Base-by-base conservation (phyloP, 2,797 vertebrate genomes). In the Sphenopsis melanotis region DNA sequence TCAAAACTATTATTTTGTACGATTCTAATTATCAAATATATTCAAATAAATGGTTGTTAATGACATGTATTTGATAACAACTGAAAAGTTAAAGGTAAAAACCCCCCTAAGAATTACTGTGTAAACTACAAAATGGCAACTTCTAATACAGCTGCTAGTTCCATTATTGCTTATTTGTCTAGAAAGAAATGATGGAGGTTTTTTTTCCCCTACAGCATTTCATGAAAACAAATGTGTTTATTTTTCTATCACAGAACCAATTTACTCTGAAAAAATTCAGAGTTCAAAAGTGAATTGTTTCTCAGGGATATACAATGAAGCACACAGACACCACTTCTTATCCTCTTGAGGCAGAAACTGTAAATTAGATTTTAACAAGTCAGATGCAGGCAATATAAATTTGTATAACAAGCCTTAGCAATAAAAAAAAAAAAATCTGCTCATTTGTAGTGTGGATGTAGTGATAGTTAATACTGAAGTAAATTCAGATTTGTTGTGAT, bases 361-460 rank as follows among this genome's bases (percentile, higher is more conserved):
- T 95, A 97, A 96, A 97, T 97, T 96, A 96, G 78, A 90, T 96
- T 97, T 97, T 95, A 96, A 95, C 84, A 95, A 92, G 91, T 75
- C 91, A 95, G 78, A 92, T 93, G 69, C 46, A 93, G 79, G 77
- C 69, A 89, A 90, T 87, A 95, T 83, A 89, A 88, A 97, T 91
- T 85, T 92, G 71, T 91, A 89, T 89, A 97, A 95, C n/a, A 94
- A 84, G 52, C 9, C 34, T 76, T 83, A 83, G 36, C 47, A 78
- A 64, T 83, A 32, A 18, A 69, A 56, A 68, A 23, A 61, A 17
- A 65, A 20, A 63, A 39, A 7, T 5, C 47, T 53, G 44, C 46
- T 94, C 30, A 52, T 89, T 37, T n/a, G 41, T 42, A 59, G 6
- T 34, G 21, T 90, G 30, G 56, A 89, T 44, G 4, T 34, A 83